Percentiles rank a stretch among this genome's conserved stretches.
These are phyloP conservation scores for Syrphus vitripennis DNA, from an alignment of 2,888 invertebrate species.

Conservation along the genomic window DNA sequence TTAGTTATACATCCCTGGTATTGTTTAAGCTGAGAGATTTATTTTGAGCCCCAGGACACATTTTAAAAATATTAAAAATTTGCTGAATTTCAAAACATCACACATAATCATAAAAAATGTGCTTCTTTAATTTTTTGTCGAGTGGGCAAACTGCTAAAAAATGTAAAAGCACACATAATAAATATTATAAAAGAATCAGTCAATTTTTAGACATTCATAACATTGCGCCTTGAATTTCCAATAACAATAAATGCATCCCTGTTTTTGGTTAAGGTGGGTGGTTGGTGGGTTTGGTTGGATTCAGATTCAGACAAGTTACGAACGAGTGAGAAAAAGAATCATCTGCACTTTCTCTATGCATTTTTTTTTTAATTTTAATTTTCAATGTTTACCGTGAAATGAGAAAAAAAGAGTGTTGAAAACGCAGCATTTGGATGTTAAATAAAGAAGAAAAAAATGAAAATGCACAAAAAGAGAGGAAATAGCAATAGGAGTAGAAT, in stretches of 20 bases:
- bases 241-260: background rate
- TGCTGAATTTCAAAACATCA: no score
- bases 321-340: slow-evolving; percentile 45
- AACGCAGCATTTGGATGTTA: slow-evolving; percentile 36
- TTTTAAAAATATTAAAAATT: no score
- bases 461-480: slow-evolving; percentile 47
- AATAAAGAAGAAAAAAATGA: slow-evolving; percentile 19
- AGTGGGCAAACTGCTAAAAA: no score
- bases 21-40: no score
- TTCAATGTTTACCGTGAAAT: slow-evolving; percentile 49
- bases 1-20: no score
- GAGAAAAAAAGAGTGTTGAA: slow-evolving; percentile 22
- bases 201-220: background rate
- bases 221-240: background rate
- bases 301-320: background rate
- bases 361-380: slow-evolving; percentile 9
- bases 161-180: no score
- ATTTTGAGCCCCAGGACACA: no score
- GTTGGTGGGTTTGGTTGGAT: no score
- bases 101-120: no score
- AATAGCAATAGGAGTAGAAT: slow-evolving; percentile 36
- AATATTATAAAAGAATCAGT: no score
- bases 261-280: slow-evolving; percentile 3
- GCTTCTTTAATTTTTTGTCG: no score
- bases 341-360: slow-evolving; percentile 58